Conservation (phyloP, 1,140 invertebrate genomes). For the Bombus ignitus region DNA sequence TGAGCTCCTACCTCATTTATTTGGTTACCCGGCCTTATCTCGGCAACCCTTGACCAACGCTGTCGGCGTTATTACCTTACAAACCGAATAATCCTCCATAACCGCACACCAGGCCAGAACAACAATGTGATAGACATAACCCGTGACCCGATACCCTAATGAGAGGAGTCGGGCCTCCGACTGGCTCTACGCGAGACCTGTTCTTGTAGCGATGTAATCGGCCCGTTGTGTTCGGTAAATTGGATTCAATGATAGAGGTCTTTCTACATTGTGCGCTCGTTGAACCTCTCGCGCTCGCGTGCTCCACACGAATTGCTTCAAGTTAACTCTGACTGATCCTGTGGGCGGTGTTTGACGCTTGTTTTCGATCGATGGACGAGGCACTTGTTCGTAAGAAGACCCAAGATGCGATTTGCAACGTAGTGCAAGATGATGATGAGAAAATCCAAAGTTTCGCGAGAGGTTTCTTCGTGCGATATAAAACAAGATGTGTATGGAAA, state of each 20-base stretch:
- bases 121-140: slow-evolving; percentile 76
- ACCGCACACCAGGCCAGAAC: slow-evolving; percentile 48
- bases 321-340: background rate
- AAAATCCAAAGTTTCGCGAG: background rate
- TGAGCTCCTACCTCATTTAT: slow-evolving; percentile 54
- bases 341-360: slow-evolving; percentile 29
- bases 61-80: slow-evolving; percentile 59
- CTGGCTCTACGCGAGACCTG: slow-evolving; percentile 20
- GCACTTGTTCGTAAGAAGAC: background rate
- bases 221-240: slow-evolving; percentile 73
- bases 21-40: slow-evolving; percentile 71
- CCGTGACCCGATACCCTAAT: slow-evolving; percentile 73
- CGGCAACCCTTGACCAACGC: slow-evolving; percentile 28
- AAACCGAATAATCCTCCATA: slow-evolving; percentile 58
- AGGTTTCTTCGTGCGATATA: background rate
- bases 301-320: slow-evolving; percentile 33
- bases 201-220: slow-evolving; percentile 70
- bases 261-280: slow-evolving; percentile 35
- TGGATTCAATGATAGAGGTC: slow-evolving; percentile 68
- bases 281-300: slow-evolving; percentile 2
- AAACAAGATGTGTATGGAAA: too few relatives aligned
- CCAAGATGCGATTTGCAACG: background rate
- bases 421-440: background rate
- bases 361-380: slow-evolving; percentile 1
- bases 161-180: slow-evolving; percentile 57